Evolutionary conservation across 64 coral and sea anemone species (phyloP), one percentile per base, ranked within the genome.

Genomic region (Trachythela sp.): DNA sequence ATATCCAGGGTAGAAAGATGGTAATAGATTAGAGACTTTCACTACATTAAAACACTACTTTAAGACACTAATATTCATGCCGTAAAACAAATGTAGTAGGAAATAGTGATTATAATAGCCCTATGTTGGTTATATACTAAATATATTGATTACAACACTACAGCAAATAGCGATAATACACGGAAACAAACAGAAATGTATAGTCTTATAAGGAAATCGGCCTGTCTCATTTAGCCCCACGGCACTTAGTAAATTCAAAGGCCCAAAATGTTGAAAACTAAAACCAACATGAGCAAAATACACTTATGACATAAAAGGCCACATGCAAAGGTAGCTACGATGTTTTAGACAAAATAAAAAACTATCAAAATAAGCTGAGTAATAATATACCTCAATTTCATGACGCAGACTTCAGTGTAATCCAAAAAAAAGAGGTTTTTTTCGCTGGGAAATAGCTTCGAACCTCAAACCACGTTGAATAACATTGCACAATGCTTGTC

Each of bases 171-270:
- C 26, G 35, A 39, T 39, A 80, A 35, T 37, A 10, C 37, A 5
- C 31, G 35, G 13, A 80, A 39, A 37, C 37, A 2, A 39, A 80
- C 75, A 15, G 30, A 39, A 80, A 37, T 37, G 4, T 80, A 80
- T 22, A 80, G 33, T 37, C 14, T 80, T 36, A 37, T 80, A 35
- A 39, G 30, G 13, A 80, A 39, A 7, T 9, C 75, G 34, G 15
- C 20, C 37, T 80, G 75, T 80, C 31, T 80, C 75, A 39, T 35
- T 37, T 80, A 37, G 75, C 75, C 75, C 75, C 75, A 80, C 33
- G 26, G 0, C 31, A 80, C n/a, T n/a, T n/a, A n/a, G n/a, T n/a
- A n/a, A n/a, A n/a, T n/a, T n/a, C n/a, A n/a, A n/a, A n/a, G n/a
- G n/a, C n/a, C n/a, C n/a, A n/a, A n/a, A 80, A 37, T 80, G 20